Evolutionary conservation across 2,888 invertebrate genomes (phyloP).

Genomic region (Apoderus coryli): DNA sequence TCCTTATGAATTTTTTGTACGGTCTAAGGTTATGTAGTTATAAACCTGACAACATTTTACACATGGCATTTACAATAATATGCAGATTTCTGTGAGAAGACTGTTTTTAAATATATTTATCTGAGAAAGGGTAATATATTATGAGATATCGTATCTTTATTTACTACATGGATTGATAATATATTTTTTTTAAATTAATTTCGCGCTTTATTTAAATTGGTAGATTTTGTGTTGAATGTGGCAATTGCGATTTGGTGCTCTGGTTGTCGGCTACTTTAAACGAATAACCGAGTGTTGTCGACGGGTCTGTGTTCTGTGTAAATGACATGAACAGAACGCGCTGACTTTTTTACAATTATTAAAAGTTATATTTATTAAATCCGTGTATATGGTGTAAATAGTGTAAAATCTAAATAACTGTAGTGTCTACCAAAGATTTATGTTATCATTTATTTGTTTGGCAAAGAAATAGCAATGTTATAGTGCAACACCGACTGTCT

Average conservation of each 20-base stretch:
- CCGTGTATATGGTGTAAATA: conserved; percentile 18
- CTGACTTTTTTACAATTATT: conserved; percentile 22
- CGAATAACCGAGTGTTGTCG: conserved; percentile 18
- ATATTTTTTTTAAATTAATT: no score
- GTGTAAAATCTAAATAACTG: conserved; percentile 17
- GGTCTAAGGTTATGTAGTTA: no score
- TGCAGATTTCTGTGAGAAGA: no score
- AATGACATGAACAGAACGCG: conserved; percentile 23
- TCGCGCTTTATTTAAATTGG: no score
- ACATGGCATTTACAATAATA: no score
- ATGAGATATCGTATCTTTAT: no score
- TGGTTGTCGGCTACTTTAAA: not conserved
- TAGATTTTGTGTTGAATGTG: no score
- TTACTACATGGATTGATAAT: no score
- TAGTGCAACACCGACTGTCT: conserved; percentile 29
- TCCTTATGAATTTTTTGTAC: no score
- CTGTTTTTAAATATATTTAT: no score
- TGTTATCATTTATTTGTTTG: conserved; percentile 15
- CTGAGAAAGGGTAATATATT: no score
- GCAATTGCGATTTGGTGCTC: conserved; percentile 14
- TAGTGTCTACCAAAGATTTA: conserved; percentile 19
- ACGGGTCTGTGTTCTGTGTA: conserved; percentile 17
- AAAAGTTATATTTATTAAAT: conserved; percentile 17
- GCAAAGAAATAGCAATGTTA: conserved; percentile 24
- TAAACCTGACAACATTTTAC: no score